These are phyloP conservation scores for Chironomus striatipennis DNA, from an alignment of 1,140 invertebrate species.

Conservation along the genomic window DNA sequence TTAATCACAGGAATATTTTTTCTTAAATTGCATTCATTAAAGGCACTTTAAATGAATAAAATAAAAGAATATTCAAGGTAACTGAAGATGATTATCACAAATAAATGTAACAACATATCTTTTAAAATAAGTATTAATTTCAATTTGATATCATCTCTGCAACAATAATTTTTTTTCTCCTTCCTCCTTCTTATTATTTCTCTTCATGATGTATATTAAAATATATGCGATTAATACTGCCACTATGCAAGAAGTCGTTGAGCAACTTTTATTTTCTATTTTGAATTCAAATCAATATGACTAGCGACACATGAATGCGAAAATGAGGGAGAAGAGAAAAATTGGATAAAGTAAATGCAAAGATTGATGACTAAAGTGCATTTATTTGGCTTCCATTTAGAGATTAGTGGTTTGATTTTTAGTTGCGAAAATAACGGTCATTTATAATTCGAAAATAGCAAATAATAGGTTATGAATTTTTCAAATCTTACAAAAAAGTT, in stretches of 20 bases:
- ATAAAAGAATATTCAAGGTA: too few relatives aligned
- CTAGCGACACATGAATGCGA: background rate
- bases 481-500: too few relatives aligned
- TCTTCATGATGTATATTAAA: background rate
- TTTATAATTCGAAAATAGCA: too few relatives aligned
- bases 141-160: background rate
- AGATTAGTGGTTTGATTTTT: too few relatives aligned
- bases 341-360: too few relatives aligned
- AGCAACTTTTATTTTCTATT: slow-evolving; percentile 9
- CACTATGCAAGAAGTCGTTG: background rate
- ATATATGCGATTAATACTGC: background rate
- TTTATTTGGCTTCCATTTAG: too few relatives aligned
- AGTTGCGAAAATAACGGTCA: too few relatives aligned
- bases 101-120: background rate
- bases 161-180: background rate
- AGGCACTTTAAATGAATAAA: background rate
- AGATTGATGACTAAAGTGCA: too few relatives aligned
- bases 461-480: too few relatives aligned
- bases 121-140: slow-evolving; percentile 1
- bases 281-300: background rate
- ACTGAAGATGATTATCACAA: background rate
- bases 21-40: background rate
- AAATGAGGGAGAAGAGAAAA: background rate
- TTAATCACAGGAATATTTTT: background rate
- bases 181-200: slow-evolving; percentile 4